Evolutionary conservation across 2,797 vertebrate genomes (phyloP).

Genomic region (Siniperca undulata): DNA sequence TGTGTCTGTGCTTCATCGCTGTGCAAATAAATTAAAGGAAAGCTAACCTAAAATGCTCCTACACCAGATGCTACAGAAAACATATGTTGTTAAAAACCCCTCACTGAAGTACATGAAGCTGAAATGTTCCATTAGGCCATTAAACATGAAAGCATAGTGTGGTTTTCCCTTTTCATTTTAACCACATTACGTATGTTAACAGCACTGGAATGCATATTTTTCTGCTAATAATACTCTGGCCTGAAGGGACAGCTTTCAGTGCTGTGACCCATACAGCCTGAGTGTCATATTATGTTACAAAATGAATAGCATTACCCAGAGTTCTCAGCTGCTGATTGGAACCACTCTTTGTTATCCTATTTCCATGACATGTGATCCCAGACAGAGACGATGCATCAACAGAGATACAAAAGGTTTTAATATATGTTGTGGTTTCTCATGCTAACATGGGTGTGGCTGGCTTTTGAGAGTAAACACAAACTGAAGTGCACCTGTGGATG

Average conservation of each 20-base stretch:
- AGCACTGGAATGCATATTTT: slow-evolving; percentile 52
- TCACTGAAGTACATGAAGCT: slow-evolving; percentile 11
- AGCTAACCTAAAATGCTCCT: slow-evolving; percentile 19
- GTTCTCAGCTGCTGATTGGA: slow-evolving; percentile 53
- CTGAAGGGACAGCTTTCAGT: slow-evolving; percentile 47
- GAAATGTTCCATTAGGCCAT: slow-evolving; percentile 43
- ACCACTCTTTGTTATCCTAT: slow-evolving; percentile 56
- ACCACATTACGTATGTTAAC: slow-evolving; percentile 46
- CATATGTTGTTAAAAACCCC: slow-evolving; percentile 22
- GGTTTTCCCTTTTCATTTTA: slow-evolving; percentile 44
- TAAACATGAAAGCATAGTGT: slow-evolving; percentile 36
- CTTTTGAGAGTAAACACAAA: slow-evolving; percentile 16
- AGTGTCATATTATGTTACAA: slow-evolving; percentile 64
- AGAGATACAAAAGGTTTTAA: slow-evolving; percentile 55
- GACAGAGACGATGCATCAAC: slow-evolving; percentile 9
- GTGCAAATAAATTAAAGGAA: slow-evolving; percentile 27
- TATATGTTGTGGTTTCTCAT: slow-evolving; percentile 39
- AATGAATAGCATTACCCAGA: slow-evolving; percentile 61
- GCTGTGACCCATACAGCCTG: slow-evolving; percentile 55
- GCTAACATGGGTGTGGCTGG: slow-evolving; percentile 34
- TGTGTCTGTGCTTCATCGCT: slow-evolving; percentile 21
- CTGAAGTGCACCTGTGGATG: slow-evolving; percentile 39
- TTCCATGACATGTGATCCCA: slow-evolving; percentile 52
- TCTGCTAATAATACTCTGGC: slow-evolving; percentile 54
- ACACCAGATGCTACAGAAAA: slow-evolving; percentile 33